Base-by-base conservation (phyloP, 2,797 vertebrate species). In the Rhodeus uyekii region DNA sequence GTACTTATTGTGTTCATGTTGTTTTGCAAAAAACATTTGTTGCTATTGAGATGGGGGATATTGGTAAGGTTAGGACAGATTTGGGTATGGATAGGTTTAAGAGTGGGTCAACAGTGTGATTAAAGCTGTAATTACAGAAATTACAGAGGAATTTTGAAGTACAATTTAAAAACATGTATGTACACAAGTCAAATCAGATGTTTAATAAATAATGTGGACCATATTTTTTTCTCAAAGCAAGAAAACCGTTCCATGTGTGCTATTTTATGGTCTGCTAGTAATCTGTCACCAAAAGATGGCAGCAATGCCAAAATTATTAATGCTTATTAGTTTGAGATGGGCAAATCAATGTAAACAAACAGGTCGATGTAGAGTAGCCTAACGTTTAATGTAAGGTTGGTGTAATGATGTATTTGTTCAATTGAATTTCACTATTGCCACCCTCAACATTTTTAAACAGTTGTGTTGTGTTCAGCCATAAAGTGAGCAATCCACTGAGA, bases 271-370 rank as follows among this genome's bases (percentile, higher is more conserved):
- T 55, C 71, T 36, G 6, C 72, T 73, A 55, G 82, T 83, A 72
- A 83, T 73, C 34, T 85, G 71, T 84, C 82, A 82, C 84, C 86
- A 72, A 67, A 80, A 87, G 86, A 84, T 77, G 86, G 84, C 86
- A 82, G 78, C 82, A 85, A 74, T 61, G 53, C 13, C 50, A 80
- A 63, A 63, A 19, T 22, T n/a, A 63, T 27, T 29, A 34, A 32
- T 3, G 18, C 50, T 13, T 16, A 32, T n/a, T n/a, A 44, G 14
- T 72, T 71, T 19, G n/a, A 64, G 27, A 50, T 19, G 32, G 18
- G 42, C 10, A 42, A 67, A 34, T 36, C 10, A 60, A 29, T 5
- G 14, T 60, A 29, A 27, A 58, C 53, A 29, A 16, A 55, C 53
- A 27, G 2, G n/a, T 13, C 27, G 53, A 12, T 55, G 14, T 46